A percentile compares a stretch with the other conserved stretches of the same genome.
Evolutionary conservation across 1,140 invertebrate genomes (phyloP).

Genomic region (Tetramorium alpestre): DNA sequence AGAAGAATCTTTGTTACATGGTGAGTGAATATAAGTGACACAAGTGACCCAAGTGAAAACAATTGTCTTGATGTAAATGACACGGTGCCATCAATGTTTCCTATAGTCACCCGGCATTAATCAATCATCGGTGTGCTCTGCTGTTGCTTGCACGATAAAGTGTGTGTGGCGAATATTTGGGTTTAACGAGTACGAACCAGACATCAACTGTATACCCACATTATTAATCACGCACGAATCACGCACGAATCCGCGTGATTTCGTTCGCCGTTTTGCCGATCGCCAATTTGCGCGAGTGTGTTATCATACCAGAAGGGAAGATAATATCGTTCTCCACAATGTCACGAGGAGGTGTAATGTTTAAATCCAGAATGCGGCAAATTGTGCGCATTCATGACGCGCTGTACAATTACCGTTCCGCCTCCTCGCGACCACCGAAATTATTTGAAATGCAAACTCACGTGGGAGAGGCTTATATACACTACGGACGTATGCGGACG

Average conservation of each 20-base stretch:
- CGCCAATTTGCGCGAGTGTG: not conserved
- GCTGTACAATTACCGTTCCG: conserved; percentile 29
- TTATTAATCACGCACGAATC: conserved; percentile 9
- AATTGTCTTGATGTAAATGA: not conserved
- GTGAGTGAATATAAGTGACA: not conserved
- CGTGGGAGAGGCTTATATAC: not conserved
- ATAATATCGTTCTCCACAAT: conserved; percentile 11
- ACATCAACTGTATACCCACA: not conserved
- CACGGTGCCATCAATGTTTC: not conserved
- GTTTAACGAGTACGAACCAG: conserved; percentile 1
- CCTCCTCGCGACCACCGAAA: conserved; percentile 19
- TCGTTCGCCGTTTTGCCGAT: conserved; percentile 8
- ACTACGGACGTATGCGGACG: not conserved
- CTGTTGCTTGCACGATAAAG: not conserved
- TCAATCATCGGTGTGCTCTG: not conserved
- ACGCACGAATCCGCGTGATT: conserved; percentile 14
- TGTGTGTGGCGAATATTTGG: conserved; percentile 11
- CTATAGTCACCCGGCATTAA: not conserved
- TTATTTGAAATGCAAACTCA: conserved; percentile 57
- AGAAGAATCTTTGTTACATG: not conserved
- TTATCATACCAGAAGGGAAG: conserved; percentile 28
- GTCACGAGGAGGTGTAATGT: conserved; percentile 30
- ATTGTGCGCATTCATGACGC: conserved; percentile 45
- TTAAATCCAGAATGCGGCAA: conserved; percentile 24
- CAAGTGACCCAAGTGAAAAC: not conserved